Conservation (phyloP, 2,113 vertebrate genomes). For the Petroica traversi region DNA sequence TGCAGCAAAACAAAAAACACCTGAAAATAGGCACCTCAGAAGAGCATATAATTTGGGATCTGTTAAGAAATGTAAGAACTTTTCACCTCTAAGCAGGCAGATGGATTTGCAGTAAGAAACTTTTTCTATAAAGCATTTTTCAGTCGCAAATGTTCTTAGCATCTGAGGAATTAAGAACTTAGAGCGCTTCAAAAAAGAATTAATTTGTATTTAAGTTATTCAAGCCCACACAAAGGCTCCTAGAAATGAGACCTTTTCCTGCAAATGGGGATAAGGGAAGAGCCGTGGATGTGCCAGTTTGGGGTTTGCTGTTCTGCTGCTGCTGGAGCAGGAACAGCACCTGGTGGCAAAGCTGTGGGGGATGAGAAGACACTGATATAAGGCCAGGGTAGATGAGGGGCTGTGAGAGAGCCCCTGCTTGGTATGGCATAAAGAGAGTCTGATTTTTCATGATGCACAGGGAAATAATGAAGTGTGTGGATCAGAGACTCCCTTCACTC, state of each 20-base stretch:
- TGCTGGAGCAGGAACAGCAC: neutral
- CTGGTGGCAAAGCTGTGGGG: neutral
- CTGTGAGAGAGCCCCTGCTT: neutral
- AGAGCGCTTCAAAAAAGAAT: neutral
- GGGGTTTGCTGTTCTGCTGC: neutral
- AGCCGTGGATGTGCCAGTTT: neutral
- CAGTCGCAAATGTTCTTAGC: neutral
- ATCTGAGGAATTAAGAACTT: neutral
- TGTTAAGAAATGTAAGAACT: neutral
- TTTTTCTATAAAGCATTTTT: neutral
- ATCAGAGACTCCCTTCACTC: neutral
- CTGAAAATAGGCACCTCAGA: neutral
- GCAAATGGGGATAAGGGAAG: neutral
- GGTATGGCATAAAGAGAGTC: neutral
- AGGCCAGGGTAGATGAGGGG: neutral
- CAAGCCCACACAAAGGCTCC: neutral
- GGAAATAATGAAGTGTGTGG: neutral
- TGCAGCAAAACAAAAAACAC: neutral
- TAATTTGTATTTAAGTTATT: neutral
- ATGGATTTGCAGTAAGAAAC: neutral
- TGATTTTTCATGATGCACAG: neutral
- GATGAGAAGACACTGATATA: neutral
- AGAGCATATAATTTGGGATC: neutral
- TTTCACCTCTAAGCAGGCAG: constrained; percentile 3
- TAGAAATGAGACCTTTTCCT: neutral